Percentiles rank a stretch among this genome's conserved stretches.
Evolutionary conservation across 2,888 invertebrate species (phyloP).

Genomic region (Sphaeridia pumilis): DNA sequence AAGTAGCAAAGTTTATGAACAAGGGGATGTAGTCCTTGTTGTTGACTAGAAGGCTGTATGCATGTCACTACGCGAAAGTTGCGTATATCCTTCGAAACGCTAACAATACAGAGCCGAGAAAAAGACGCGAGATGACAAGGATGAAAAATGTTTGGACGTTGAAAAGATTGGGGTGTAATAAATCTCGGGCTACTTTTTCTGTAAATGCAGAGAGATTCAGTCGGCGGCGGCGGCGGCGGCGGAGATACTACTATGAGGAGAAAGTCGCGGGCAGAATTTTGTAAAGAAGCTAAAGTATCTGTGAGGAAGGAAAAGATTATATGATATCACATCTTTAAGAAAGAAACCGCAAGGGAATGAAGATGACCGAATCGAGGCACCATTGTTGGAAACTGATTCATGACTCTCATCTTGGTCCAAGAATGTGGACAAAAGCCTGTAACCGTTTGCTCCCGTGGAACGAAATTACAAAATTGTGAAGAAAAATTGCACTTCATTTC

Average conservation of each 20-base stretch:
- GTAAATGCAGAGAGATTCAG: not conserved
- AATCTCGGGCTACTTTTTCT: not conserved
- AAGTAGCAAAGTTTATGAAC: slow-evolving; percentile 24
- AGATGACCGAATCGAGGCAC: not conserved
- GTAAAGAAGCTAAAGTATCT: too few species aligned
- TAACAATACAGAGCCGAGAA: too few species aligned
- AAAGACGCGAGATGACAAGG: too few species aligned
- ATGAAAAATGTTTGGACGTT: too few species aligned
- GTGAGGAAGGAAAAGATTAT: not conserved
- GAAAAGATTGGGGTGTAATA: too few species aligned
- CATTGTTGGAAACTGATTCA: slow-evolving; percentile 11
- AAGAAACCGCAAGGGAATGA: not conserved
- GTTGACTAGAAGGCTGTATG: too few species aligned
- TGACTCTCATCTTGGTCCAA: slow-evolving; percentile 17
- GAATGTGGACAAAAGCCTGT: slow-evolving; percentile 21
- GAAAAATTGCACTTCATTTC: slow-evolving; percentile 29
- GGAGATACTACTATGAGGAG: too few species aligned
- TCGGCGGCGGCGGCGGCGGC: not conserved
- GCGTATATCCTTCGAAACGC: too few species aligned
- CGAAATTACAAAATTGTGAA: slow-evolving; percentile 21
- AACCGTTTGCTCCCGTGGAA: slow-evolving; percentile 9
- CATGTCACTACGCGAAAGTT: too few species aligned
- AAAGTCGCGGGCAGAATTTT: too few species aligned
- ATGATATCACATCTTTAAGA: not conserved
- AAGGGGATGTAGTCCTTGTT: too few species aligned